Percentiles rank a stretch among this genome's conserved stretches.
Conservation (phyloP, 2,888 invertebrate species). For the Mimachlamys varia region DNA sequence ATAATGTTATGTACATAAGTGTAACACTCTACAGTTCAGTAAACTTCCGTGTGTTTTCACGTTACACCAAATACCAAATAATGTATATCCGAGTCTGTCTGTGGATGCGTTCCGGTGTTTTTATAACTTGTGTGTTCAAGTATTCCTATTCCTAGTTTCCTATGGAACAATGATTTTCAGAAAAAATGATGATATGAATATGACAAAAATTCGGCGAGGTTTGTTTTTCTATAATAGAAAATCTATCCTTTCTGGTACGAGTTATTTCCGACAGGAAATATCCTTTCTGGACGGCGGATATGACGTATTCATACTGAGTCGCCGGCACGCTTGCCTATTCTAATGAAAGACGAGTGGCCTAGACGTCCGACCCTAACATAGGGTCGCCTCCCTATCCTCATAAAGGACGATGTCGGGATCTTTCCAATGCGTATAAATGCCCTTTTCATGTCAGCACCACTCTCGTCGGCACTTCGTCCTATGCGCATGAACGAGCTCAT, state of each 20-base stretch:
- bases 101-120: neutral
- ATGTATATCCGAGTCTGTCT: neutral
- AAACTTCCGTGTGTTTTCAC: neutral
- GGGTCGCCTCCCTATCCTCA: slow-evolving; percentile 54
- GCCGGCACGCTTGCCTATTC: slow-evolving; percentile 61
- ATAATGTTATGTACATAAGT: neutral
- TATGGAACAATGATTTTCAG: neutral
- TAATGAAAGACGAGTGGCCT: slow-evolving; percentile 62
- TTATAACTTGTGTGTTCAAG: neutral
- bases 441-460: slow-evolving; percentile 44
- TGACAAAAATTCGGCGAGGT: neutral
- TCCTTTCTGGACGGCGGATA: slow-evolving; percentile 24
- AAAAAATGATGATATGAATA: neutral
- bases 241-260: neutral
- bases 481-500: slow-evolving; percentile 55
- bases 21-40: neutral
- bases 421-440: slow-evolving; percentile 65
- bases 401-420: slow-evolving; percentile 60
- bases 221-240: neutral
- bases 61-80: neutral
- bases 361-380: slow-evolving; percentile 59
- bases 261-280: neutral
- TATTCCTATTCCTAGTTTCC: neutral
- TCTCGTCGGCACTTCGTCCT: slow-evolving; percentile 42
- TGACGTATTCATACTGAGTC: neutral